Conservation (phyloP, 2,113 vertebrate genomes). For the Pituophis catenifer region DNA sequence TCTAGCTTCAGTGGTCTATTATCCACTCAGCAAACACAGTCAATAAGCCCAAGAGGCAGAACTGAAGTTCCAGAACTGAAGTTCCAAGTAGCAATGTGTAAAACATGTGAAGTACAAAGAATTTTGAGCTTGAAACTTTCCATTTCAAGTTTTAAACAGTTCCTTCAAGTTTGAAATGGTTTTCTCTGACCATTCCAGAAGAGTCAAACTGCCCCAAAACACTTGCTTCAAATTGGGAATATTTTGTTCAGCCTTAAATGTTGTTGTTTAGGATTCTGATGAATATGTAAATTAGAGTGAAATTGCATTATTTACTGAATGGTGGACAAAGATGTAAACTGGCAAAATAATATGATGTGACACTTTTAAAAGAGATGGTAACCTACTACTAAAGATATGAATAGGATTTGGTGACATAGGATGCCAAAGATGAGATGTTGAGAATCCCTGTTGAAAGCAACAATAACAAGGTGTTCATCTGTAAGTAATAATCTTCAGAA, state of each 20-base stretch:
- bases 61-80: slow-evolving; percentile 9
- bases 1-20: slow-evolving; percentile 6
- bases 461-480: neutral
- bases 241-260: neutral
- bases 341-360: neutral
- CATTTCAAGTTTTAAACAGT: neutral
- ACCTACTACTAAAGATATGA: neutral
- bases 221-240: neutral
- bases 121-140: neutral
- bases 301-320: neutral
- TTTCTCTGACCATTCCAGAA: neutral
- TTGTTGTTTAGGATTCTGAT: neutral
- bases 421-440: neutral
- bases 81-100: neutral
- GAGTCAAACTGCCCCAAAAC: neutral
- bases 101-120: neutral
- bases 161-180: neutral
- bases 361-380: neutral
- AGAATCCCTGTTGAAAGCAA: neutral
- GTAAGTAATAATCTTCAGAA: neutral
- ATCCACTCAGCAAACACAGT: neutral
- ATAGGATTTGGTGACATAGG: neutral
- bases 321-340: neutral
- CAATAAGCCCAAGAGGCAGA: neutral
- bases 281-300: neutral